Evolutionary conservation across 2,113 vertebrate genomes (phyloP).

Genomic region (Setophaga coronata): DNA sequence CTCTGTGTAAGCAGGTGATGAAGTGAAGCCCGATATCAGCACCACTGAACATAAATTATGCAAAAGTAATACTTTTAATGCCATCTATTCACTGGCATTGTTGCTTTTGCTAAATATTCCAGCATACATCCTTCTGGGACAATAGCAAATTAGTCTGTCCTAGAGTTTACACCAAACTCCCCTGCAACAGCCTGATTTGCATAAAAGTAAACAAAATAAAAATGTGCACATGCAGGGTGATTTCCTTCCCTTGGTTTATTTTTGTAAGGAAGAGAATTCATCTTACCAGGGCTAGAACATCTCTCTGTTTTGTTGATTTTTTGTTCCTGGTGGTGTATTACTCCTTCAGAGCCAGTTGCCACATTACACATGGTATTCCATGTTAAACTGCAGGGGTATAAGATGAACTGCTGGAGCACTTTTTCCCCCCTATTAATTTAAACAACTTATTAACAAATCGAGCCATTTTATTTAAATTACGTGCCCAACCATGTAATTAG

Average conservation of each 20-base stretch:
- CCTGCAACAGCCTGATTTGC: constrained; percentile 57
- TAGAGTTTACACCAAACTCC: constrained; percentile 70
- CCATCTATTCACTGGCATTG: constrained; percentile 62
- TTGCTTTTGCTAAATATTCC: constrained; percentile 85
- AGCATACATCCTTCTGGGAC: constrained; percentile 78
- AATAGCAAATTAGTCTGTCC: constrained; percentile 78
- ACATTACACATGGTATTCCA: background rate
- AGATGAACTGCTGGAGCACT: background rate
- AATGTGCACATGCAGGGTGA: background rate
- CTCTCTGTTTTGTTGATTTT: background rate
- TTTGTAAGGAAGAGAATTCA: background rate
- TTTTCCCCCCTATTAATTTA: background rate
- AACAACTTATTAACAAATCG: constrained; percentile 52
- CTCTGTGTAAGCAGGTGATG: constrained; percentile 65
- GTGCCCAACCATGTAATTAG: constrained; percentile 33
- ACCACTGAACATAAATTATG: constrained; percentile 82
- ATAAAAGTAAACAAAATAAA: background rate
- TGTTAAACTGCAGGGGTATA: background rate
- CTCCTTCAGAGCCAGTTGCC: background rate
- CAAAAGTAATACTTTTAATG: constrained; percentile 78
- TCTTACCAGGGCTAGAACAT: background rate
- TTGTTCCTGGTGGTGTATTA: background rate
- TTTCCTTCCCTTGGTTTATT: background rate
- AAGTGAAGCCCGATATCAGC: constrained; percentile 66
- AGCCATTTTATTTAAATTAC: constrained; percentile 14